Evolutionary conservation across 2,113 vertebrate genomes (phyloP), one percentile per base, ranked within the genome.

Genomic region (Tachuris rubrigastra): DNA sequence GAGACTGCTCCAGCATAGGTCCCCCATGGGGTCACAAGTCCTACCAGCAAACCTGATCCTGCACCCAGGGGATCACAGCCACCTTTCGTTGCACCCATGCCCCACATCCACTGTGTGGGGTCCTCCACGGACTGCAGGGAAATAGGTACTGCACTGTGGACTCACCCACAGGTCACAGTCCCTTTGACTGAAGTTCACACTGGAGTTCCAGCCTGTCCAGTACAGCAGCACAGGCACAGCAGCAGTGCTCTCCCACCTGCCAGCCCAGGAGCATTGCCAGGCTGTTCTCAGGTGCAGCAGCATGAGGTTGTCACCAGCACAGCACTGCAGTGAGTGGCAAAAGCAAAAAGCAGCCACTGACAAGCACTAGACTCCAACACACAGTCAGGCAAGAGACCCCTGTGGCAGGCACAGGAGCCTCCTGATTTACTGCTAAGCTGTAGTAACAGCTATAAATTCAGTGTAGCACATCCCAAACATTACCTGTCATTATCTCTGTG

Each of bases 91-190:
- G 16, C 20, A 39, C 21, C 20, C 28, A n/a, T 23, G n/a, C 30
- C 47, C 25, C 25, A 47, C 22, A 50, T 50, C 13, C 49, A 50
- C 46, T 53, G 9, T 0, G 0, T 25, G 39, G 20, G 5, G 11
- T 60, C 8, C 11, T 60, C 30, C 30, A 27, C 0, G 0, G 30
- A 20, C 10, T 55, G 11, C n/a, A 35, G 23, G 53, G 14, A 20
- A 24, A 6, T 30, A 7, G n/a, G 20, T 53, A 30, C 12, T 33
- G 14, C 15, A 9, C 37, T n/a, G 20, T 25, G 19, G 5, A 15
- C 23, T 74, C 33, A 59, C 27, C 14, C 12, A 27, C 47, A 37
- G 17, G 25, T 35, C 21, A 5, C 19, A 41, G 62, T 31, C 28
- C 28, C 15, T 24, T 50, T 8, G 12, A 46, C 53, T n/a, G 10